Base-by-base conservation (phyloP, 2,888 invertebrate genomes). In the Sisyra terminalis region DNA sequence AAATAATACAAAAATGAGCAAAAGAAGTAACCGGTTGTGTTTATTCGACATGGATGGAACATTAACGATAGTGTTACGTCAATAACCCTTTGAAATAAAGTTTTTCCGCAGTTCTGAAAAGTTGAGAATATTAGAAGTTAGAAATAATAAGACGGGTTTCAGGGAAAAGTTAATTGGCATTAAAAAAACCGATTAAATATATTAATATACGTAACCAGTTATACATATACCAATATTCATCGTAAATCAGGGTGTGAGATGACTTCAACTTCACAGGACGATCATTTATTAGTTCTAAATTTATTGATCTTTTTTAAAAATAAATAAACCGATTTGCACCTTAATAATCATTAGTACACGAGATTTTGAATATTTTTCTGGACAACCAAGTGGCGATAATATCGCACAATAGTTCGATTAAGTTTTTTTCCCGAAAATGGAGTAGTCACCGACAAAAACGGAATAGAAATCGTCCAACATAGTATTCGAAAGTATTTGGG, bases 21-120 rank as follows among this genome's bases (percentile, higher is more conserved):
- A n/a, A 37, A 40, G 63, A 14, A 61, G 67, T 42, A 71, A 74
- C 50, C 67, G 77, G 40, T 63, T 88, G 46, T 74, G 78, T 49
- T 66, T 98, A 8, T 98, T 98, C 58, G 98, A 98, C 64, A 87
- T 98, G 8, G 98, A 98, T 63, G 98, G 98, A 6, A 98, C 98
- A 0, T 63, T 98, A 31, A 98, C 97, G 1, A 71, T 71, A 48
- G 77, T 97, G n/a, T n/a, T n/a, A n/a, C n/a, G n/a, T n/a, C n/a
- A n/a, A n/a, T n/a, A n/a, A n/a, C n/a, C n/a, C n/a, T n/a, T n/a
- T n/a, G n/a, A n/a, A n/a, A n/a, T n/a, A n/a, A n/a, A n/a, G n/a
- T n/a, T n/a, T n/a, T n/a, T n/a, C n/a, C n/a, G n/a, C n/a, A n/a
- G n/a, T n/a, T n/a, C n/a, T n/a, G n/a, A n/a, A n/a, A n/a, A n/a